Evolutionary conservation across 2,888 invertebrate species (phyloP), one percentile per base, ranked within the genome.

Genomic region (Embidobia sp.): DNA sequence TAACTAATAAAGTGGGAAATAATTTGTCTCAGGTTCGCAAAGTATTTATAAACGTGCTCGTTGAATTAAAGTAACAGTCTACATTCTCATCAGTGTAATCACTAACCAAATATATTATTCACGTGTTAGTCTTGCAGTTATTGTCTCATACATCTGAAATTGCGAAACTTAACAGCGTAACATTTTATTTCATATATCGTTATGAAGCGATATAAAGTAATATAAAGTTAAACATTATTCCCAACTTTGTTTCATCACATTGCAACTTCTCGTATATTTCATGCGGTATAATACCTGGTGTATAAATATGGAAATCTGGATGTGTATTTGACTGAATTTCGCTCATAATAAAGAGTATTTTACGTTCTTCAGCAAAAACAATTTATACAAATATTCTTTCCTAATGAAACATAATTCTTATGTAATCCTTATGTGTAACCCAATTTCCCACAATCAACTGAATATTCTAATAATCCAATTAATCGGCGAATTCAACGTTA

Each of bases 91-190:
- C 53, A 37, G 33, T 1, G 13, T 15, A 53, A 53, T 18, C 31
- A 6, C 18, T n/a, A 15, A 1, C 15, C 31, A 13, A 16, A 57
- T 57, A 7, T 42, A 57, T 57, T 57, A 57, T 57, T 42, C 57
- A 57, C 11, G 19, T 18, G 42, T 57, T 57, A 57, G 42, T 57
- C 57, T 57, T 31, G 57, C 57, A 42, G 57, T 57, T 57, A 57
- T 57, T 42, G 31, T 19, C 42, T 57, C 42, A 57, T 57, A 42
- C 42, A 29, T 55, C 55, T 40, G 40, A 35, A 51, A 40, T 40
- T 27, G 55, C 40, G 55, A 6, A 10, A 10, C 37, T 37, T 37
- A 53, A 55, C 8, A 29, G 18, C 5, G 29, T 40, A 55, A 27
- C 55, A 55, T 55, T 55, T 55, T 55, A 55, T 55, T 55, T 55